phyloP scores from a whole-genome alignment of 2,113 vertebrate species.

The Centropristis striata region DNA sequence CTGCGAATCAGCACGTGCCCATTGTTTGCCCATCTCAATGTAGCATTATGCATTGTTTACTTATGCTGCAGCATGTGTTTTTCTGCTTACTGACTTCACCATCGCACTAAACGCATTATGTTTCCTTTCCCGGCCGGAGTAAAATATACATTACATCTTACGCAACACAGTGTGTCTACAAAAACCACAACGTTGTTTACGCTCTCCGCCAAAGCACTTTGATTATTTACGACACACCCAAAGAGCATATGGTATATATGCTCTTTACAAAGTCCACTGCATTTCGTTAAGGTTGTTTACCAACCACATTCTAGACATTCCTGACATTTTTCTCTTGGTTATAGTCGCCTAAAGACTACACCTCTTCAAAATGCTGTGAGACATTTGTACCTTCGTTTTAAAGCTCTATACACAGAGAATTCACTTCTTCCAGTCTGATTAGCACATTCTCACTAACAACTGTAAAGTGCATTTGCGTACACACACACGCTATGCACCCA shows the following conservation, averaged over 20 bases:
- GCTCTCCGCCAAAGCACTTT: conserved; percentile 28
- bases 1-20: conserved; percentile 76
- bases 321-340: conserved; percentile 36
- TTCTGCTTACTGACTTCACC: conserved; percentile 64
- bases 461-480: neutral
- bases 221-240: conserved; percentile 44
- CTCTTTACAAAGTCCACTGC: conserved; percentile 49
- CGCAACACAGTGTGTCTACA: conserved; percentile 18
- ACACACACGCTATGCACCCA: neutral
- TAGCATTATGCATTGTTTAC: conserved; percentile 72
- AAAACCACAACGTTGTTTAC: conserved; percentile 41
- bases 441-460: neutral
- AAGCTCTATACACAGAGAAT: neutral
- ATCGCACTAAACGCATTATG: conserved; percentile 53
- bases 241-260: conserved; percentile 25
- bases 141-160: conserved; percentile 44
- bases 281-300: conserved; percentile 58
- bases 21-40: conserved; percentile 79
- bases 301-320: conserved; percentile 62
- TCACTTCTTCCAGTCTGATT: neutral
- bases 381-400: conserved; percentile 2
- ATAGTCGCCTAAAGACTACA: conserved; percentile 2
- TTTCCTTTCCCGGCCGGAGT: conserved; percentile 31
- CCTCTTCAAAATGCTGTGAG: conserved; percentile 11
- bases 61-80: conserved; percentile 76